Conservation (phyloP, 2,888 invertebrate genomes). For the Petrolisthes manimaculis region DNA sequence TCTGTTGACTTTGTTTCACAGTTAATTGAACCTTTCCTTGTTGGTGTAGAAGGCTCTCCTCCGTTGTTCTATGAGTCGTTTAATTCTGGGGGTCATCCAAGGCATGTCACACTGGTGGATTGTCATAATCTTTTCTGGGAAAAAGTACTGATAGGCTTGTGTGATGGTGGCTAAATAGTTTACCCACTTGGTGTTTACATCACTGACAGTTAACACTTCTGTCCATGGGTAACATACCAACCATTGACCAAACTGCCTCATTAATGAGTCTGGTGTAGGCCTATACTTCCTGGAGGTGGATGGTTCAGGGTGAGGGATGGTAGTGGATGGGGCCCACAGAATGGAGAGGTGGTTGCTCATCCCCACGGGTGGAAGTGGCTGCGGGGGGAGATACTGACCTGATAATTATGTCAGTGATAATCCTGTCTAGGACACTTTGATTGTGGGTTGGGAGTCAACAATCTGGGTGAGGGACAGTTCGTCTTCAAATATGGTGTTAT, state of each 20-base stretch:
- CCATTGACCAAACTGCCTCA: slow-evolving; percentile 5
- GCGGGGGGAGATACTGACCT: neutral
- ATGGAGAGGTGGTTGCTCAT: too few relatives aligned
- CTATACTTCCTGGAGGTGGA: neutral
- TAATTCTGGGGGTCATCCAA: neutral
- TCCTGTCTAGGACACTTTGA: neutral
- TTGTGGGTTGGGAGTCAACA: neutral
- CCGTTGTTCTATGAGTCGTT: neutral
- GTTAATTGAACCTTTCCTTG: neutral
- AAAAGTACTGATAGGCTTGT: neutral
- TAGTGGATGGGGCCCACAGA: neutral
- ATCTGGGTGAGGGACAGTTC: neutral
- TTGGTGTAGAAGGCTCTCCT: neutral
- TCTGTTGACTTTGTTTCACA: neutral
- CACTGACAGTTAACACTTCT: neutral
- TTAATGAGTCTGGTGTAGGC: neutral
- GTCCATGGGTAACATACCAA: neutral
- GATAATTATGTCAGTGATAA: neutral
- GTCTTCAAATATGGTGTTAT: neutral
- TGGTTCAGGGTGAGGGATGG: neutral
- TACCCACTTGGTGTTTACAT: slow-evolving; percentile 1
- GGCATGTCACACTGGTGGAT: slow-evolving; percentile 1
- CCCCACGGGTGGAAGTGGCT: neutral
- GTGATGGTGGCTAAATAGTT: too few relatives aligned
- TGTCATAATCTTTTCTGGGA: neutral